Conservation (phyloP, 2,888 invertebrate genomes). For the Cataglyphis altisquamis region DNA sequence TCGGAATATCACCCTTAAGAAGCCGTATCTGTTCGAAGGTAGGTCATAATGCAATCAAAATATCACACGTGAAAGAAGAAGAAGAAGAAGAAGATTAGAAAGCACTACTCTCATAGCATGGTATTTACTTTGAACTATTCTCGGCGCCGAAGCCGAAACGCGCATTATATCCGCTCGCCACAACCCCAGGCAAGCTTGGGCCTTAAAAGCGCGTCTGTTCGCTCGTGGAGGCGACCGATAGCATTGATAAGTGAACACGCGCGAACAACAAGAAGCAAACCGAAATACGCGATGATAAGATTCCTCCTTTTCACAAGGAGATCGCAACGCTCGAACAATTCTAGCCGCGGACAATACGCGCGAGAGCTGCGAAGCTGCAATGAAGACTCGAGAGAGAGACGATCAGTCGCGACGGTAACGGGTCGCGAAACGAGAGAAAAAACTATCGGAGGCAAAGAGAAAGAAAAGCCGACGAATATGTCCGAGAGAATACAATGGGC, state of each 20-base stretch:
- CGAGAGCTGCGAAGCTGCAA: slow-evolving; percentile 18
- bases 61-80: slow-evolving; percentile 64
- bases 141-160: slow-evolving; percentile 74
- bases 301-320: background rate
- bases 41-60: slow-evolving; percentile 75
- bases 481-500: slow-evolving; percentile 76
- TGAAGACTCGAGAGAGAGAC: slow-evolving; percentile 52
- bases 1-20: slow-evolving; percentile 70
- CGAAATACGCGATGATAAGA: background rate
- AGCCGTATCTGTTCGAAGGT: slow-evolving; percentile 65
- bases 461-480: slow-evolving; percentile 72
- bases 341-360: slow-evolving; percentile 30
- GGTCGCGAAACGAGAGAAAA: slow-evolving; percentile 57
- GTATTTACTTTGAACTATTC: slow-evolving; percentile 80
- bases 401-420: slow-evolving; percentile 58
- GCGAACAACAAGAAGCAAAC: background rate
- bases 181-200: slow-evolving; percentile 54
- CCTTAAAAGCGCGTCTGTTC: slow-evolving; percentile 46
- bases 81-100: slow-evolving; percentile 75
- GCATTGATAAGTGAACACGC: slow-evolving; percentile 63
- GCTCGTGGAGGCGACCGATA: slow-evolving; percentile 64
- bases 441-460: slow-evolving; percentile 52
- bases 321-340: slow-evolving; percentile 22
- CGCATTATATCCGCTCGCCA: slow-evolving; percentile 70
- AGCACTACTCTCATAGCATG: slow-evolving; percentile 73